Evolutionary conservation across 2,113 vertebrate genomes (phyloP), one percentile per base, ranked within the genome.

Genomic region (Coreoperca whiteheadi): DNA sequence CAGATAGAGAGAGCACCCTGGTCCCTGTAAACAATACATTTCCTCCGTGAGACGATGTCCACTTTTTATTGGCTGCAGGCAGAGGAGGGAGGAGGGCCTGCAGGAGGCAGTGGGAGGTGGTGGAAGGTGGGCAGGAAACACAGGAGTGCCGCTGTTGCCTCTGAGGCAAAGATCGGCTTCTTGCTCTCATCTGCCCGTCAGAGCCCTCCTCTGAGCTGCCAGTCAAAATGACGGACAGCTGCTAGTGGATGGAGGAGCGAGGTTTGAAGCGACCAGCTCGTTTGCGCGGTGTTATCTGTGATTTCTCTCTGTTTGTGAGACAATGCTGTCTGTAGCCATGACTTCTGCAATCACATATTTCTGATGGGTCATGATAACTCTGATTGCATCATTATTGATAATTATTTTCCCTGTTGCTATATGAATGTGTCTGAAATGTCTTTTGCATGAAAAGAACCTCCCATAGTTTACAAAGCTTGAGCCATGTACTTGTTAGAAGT

Each of bases 121-220:
- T 74, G 81, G 82, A 89, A 89, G 87, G 88, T 75, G 89, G 93
- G 91, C 89, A 89, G 89, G 90, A 92, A 91, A 94, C 91, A 93
- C 82, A 92, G 91, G 89, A 89, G 90, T 85, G 90, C 86, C 56
- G 91, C 91, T 94, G 92, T 89, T 93, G 92, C 92, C 92, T 95
- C 89, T 90, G 91, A 94, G 92, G 93, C 92, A 94, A 83, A 89
- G 91, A 87, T 88, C 79, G 90, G 92, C 90, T 90, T 79, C 90
- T 85, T 59, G 86, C 93, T 94, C 94, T 93, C 91, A 93, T 92
- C 92, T 92, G 89, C 90, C 93, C 79, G 82, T 94, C 94, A 93
- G 77, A 92, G 89, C 81, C 88, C 87, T 90, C 89, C 91, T 92
- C 90, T 88, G 89, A 87, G 93, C 84, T 78, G 92, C 43, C 94